Base-by-base conservation (phyloP, 2,888 invertebrate species). In the Ptychoptera contaminata region DNA sequence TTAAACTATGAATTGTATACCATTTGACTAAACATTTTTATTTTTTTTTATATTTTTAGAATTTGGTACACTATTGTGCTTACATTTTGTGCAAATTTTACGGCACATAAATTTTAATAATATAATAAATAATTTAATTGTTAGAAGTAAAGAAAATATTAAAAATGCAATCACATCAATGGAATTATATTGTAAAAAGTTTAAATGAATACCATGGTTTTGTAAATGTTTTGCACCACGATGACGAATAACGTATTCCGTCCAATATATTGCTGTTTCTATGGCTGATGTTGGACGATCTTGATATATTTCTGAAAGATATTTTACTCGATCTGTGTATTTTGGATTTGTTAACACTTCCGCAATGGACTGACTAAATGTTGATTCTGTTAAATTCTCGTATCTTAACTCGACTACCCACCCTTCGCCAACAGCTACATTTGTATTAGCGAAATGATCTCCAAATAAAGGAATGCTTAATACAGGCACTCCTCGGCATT, bases 361-460 rank as follows among this genome's bases (percentile, higher is more conserved):
- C 14, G 31, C 31, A 8, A 40, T 7, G 48, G 2, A 52, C 47
- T 11, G 62, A 1, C 15, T 14, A 0, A 70, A 51, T 6, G 47
- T 55, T 2, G 57, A 54, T 40, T 61, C 55, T 0, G 56, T 64
- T 3, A 71, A 39, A 1, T 56, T 52, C 2, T 53, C 47, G 34
- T 59, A 62, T 34, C 60, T 54, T 1, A 71, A 51, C 1, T 49
- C 54, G 3, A 62, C 48, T 1, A 63, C 71, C 52, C 60, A 65
- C 2, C 71, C 72, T 37, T 57, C 54, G 4, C 52, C 48, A 43
- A 59, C 63, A 4, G 69, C 67, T 10, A 59, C 59, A 1, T 55
- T 61, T 57, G 71, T 67, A 47, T 73, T 73, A 14, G 66, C 49
- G 43, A 63, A 60, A 52, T 73, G 72, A 55, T 73, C 73, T 0